Evolutionary conservation across 2,113 vertebrate genomes (phyloP), one percentile per base, ranked within the genome.

Genomic region (Hydrolagus affinis): DNA sequence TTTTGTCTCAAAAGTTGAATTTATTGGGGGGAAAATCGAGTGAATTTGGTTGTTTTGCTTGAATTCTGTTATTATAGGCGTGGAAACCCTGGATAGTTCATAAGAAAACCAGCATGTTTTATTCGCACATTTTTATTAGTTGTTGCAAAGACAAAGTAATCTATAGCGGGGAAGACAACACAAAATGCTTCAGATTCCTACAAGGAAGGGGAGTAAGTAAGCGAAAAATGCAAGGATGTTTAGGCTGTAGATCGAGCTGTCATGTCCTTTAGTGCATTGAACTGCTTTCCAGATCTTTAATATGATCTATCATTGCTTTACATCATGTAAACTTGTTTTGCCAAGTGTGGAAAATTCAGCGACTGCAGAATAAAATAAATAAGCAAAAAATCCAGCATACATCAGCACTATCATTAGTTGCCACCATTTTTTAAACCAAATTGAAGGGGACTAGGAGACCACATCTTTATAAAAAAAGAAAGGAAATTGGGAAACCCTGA

Each of bases 101-200:
- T 90, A 92, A 90, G 80, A 88, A 88, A 80, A 87, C 86, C 3
- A 86, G 80, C 87, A 64, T 85, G 15, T 88, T 91, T 93, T 90
- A 93, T 93, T 94, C 91, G 93, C 91, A 92, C 44, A 44, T 44
- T 94, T 94, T 94, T 94, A 94, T 94, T 94, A 94, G 90, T 93
- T 92, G 93, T 93, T 92, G 90, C 93, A 92, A 94, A 94, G 92
- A 91, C 91, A 91, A 93, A 92, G 88, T 92, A 93, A 91, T 90
- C 87, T 91, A 88, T 87, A 85, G 86, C 11, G 86, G 86, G 87
- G 87, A 88, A 91, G 89, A 92, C 90, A 93, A 94, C 93, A 94
- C 91, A 94, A 91, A 93, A 91, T 89, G 89, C 89, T 91, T 91
- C 89, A 90, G 86, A 91, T 92, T 91, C 89, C 60, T 89, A 91